Conservation (phyloP, 2,797 vertebrate genomes). For the Rhyacichthys aspro region DNA sequence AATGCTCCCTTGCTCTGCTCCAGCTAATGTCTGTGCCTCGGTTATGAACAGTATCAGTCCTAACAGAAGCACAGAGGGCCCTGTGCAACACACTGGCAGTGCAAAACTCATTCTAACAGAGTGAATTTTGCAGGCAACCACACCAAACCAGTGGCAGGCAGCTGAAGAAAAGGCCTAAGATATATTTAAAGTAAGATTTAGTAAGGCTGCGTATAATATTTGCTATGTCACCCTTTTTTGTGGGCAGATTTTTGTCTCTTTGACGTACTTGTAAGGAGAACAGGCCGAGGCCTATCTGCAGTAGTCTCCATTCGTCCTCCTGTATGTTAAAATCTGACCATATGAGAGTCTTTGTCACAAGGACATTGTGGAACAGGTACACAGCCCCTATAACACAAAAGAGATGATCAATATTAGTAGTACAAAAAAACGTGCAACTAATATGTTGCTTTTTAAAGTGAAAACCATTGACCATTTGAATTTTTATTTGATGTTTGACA, state of each 20-base stretch:
- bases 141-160: slow-evolving; percentile 84
- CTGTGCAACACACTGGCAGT: slow-evolving; percentile 71
- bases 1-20: not conserved
- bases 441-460: not conserved
- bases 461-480: too few relatives aligned
- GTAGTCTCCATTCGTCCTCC: slow-evolving; percentile 19
- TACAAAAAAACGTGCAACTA: too few relatives aligned
- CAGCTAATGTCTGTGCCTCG: slow-evolving; percentile 26
- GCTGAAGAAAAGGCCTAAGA: slow-evolving; percentile 76
- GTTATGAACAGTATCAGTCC: slow-evolving; percentile 74
- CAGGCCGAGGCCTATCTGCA: slow-evolving; percentile 69
- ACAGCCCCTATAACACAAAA: slow-evolving; percentile 54
- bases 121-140: slow-evolving; percentile 85
- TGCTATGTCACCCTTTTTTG: too few relatives aligned
- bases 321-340: slow-evolving; percentile 57
- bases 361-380: slow-evolving; percentile 68
- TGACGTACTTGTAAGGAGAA: slow-evolving; percentile 75
- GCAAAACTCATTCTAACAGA: slow-evolving; percentile 79
- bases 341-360: slow-evolving; percentile 36
- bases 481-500: too few relatives aligned
- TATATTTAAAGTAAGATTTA: not conserved
- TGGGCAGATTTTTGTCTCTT: not conserved
- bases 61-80: slow-evolving; percentile 75
- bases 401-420: too few relatives aligned
- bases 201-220: too few relatives aligned